Evolutionary conservation across 2,797 vertebrate genomes (phyloP), one percentile per base, ranked within the genome.

Genomic region (Mico argentatus): DNA sequence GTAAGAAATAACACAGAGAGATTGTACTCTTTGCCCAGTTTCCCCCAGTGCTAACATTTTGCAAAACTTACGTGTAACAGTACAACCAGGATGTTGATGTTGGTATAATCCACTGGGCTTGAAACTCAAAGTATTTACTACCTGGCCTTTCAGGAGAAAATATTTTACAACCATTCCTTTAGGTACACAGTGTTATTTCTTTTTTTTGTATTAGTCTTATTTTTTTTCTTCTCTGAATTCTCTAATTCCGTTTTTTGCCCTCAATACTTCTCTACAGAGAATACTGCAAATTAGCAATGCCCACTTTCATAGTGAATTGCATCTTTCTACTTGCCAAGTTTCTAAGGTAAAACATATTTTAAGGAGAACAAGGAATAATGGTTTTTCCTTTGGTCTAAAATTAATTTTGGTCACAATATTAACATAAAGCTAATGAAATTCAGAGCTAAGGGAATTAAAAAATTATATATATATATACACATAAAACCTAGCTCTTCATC

Each of bases 351-450:
- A 95, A 97, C 75, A 86, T 95, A 90, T 96, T 96, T 93, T 84
- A 96, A 90, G 76, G 72, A 91, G 96, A 97, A 96, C 67, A 91
- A 95, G 92, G 81, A 95, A 95, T 82, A 96, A 96, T 94, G 72
- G 50, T 39, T 97, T 94, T 90, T 46, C 83, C 81, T 97, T 94
- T 41, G 48, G 77, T 94, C 61, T 97, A 91, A 96, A 96, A 91
- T 96, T 94, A 95, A 92, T 96, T 92, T 96, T 92, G 90, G 48
- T 97, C 94, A 95, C 46, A 93, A 67, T 89, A 96, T 97, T 97
- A 98, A 91, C 87, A 93, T 39, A 89, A 96, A 85, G 55, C 20
- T 72, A 96, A 95, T 84, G 73, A 94, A 96, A 97, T 95, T 94
- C 91, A 90, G 50, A 92, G 89, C 15, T 67, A 61, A 92, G 33